Evolutionary conservation across 1,140 invertebrate genomes (phyloP).

Genomic region (Bicyclus anynana): DNA sequence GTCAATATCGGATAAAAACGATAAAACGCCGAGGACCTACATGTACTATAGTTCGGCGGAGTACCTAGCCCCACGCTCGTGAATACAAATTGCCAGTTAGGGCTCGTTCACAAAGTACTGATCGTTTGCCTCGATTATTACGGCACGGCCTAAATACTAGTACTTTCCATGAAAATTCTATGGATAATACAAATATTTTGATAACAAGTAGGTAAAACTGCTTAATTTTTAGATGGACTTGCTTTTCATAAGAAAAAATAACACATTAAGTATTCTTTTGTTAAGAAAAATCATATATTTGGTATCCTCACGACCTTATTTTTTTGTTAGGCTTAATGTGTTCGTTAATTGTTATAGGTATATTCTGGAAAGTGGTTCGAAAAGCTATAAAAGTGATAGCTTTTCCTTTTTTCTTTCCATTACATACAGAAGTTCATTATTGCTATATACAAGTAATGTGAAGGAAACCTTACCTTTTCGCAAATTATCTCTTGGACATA

Average conservation of each 20-base stretch:
- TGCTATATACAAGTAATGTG: neutral
- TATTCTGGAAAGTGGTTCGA: too few species aligned
- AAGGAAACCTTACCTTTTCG: constrained; percentile 46
- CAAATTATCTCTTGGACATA: constrained; percentile 58
- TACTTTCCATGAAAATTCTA: constrained; percentile 1
- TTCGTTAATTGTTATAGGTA: too few species aligned
- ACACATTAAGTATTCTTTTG: too few species aligned
- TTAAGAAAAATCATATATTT: too few species aligned
- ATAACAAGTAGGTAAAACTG: too few species aligned
- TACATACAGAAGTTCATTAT: neutral
- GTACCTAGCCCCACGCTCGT: constrained; percentile 33
- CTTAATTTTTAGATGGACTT: too few species aligned
- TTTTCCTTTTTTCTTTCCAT: neutral
- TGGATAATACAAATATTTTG: too few species aligned
- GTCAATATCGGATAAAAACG: constrained; percentile 31
- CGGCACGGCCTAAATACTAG: constrained; percentile 14
- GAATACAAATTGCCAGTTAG: constrained; percentile 59
- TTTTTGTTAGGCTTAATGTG: too few species aligned
- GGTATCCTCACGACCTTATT: too few species aligned
- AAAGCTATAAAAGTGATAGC: too few species aligned
- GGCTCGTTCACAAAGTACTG: constrained; percentile 14
- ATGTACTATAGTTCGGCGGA: constrained; percentile 14
- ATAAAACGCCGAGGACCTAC: constrained; percentile 26
- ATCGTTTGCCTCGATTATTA: constrained; percentile 4
- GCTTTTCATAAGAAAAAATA: too few species aligned